Base-by-base conservation (phyloP, 2,797 vertebrate species). In the Poeciliopsis paucimaculata region DNA sequence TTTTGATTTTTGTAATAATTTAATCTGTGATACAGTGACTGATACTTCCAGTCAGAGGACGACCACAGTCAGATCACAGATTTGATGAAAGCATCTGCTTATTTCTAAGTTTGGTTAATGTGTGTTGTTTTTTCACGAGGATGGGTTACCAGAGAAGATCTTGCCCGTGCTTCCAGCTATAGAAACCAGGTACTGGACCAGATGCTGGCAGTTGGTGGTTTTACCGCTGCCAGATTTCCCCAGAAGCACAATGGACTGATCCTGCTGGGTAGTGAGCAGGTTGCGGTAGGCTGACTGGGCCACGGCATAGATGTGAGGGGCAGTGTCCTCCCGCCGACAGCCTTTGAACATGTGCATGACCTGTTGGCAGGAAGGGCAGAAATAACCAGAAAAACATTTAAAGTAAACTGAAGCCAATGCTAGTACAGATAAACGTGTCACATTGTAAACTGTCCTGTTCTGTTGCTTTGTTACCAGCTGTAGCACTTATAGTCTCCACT, bases 341-440 rank as follows among this genome's bases (percentile, higher is more conserved):
- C 98, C 98, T 91, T 99, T 99, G 92, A 99, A 99, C 98, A 99
- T 99, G 95, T 99, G 98, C 97, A 99, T 99, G 88, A 99, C 98
- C 98, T 99, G 89, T 77, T 20, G 64, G 41, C 0, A 11, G 5
- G 0, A 8, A 1, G 0, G 2, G 45, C 20, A 60, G n/a, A 1
- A 51, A 12, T 78, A 9, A 12, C 1, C 15, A 15, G 31, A 57
- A 47, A 0, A 34, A 70, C 3, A 10, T 36, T 64, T 64, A 10
- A 64, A 16, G 31, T 20, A 34, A 64, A 64, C 16, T 18, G 62
- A 34, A 16, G 18, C 34, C 6, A 36, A 64, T 15, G 2, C 28
- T 23, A 16, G 34, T 34, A 16, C 28, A 31, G 57, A 62, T 62
- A 34, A 34, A 62, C 1, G 8, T 34, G 62, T 43, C 39, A 43